Evolutionary conservation across 1,140 invertebrate species (phyloP), one percentile per base, ranked within the genome.

Genomic region (Elymnias hypermnestra): DNA sequence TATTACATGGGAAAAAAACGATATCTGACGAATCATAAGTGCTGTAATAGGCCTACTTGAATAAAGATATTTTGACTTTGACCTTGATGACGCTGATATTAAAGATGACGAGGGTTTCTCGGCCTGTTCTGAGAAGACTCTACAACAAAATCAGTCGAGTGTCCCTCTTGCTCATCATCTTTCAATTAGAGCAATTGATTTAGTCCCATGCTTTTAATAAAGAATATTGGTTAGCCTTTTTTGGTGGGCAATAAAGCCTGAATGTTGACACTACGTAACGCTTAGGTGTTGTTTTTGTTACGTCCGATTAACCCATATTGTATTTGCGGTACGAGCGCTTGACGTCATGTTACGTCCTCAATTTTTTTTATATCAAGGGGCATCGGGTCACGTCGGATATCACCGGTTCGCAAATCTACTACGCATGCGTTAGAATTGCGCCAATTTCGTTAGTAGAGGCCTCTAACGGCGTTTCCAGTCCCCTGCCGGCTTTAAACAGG

Each of bases 291-390:
- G 56, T 61, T 77, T 75, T 75, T 70, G 72, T 74, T 72, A 66
- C 60, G 71, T 72, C 52, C 76, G 70, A 74, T 72, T 81, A 77
- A 81, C 69, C 76, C 74, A 78, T 75, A 83, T 73, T 75, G 72
- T 83, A 56, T 67, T 62, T 53, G 60, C 38, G 52, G 67, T 71
- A 67, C 65, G 58, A 65, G 44, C 49, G 62, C 53, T 68, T 84
- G 81, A 84, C 81, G 81, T 84, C 81, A 84, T 65, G 57, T 68
- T 70, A 72, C 72, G 79, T 81, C 76, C 81, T 84, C 77, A 74
- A 82, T 82, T 84, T 84, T 81, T 77, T 66, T 77, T 81, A 71
- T 74, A 72, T 64, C 65, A 63, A 72, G 73, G 70, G 75, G 65
- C 72, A 67, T 73, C 71, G 75, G 73, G 73, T 75, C 76, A 63